Evolutionary conservation across 37 sponge, comb jelly and placozoan species (phyloP), one percentile per base, ranked within the genome.

Genomic region (Beroe forskalii): DNA sequence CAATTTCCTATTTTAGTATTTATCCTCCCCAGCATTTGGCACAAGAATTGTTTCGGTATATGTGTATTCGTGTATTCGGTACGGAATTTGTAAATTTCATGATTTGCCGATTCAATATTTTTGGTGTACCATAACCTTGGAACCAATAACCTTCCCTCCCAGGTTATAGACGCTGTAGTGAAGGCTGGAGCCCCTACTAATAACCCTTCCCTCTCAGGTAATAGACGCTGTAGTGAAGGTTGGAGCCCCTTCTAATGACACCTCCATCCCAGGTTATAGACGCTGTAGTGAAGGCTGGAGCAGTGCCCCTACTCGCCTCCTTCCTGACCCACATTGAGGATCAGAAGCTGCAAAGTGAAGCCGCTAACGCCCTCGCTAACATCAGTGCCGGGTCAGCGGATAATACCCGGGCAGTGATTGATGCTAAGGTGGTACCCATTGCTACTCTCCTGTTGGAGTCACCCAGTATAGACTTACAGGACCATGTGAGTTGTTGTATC

Each of bases 351-450:
- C 86, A 80, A 24, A 80, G 86, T 23, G 86, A 80, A 37, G 55
- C 55, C 0, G 86, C 86, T 42, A 80, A 80, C 48, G 86, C 86
- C 30, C 86, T 80, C 25, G 86, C 86, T 43, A 80, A 80, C 86
- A 80, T 80, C 12, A 80, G 86, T 38, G 86, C 86, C 44, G 86
- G 86, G n/a, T 80, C 86, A 80, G 86, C 86, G 2, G 86, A 80
- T n/a, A 80, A 80, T 25, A 80, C 86, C 1, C 86, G 86, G 8
- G 86, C 86, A n/a, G 86, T 80, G 24, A 80, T 80, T 44, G 86
- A 80, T 43, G 86, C 86, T 6, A 37, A 37, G 27, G 86, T 80
- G 44, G 86, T 80, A 35, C 86, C 86, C 40, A 80, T 80, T 23
- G 86, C 86, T 4, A 80, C 86, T 0, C 48, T 80, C 6, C 86